Evolutionary conservation across 2,888 invertebrate species (phyloP), one percentile per base, ranked within the genome.

Genomic region (Gari tellinella): DNA sequence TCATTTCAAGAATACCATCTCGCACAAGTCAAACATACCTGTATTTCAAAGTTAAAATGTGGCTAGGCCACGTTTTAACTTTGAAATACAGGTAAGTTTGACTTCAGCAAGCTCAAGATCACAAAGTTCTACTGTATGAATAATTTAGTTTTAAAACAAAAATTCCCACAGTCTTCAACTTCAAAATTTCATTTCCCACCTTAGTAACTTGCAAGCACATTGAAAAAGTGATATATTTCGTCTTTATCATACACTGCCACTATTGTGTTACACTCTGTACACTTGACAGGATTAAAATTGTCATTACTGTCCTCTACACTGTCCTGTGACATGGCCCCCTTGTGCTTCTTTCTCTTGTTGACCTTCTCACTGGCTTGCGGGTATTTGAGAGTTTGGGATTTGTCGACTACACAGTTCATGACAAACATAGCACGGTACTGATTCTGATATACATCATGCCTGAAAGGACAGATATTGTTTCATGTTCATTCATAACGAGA

Each of bases 381-480:
- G 57, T 86, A 90, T 67, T 85, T 85, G 10, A 92, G 82, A 4
- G 75, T 55, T 70, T 91, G 90, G 14, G 84, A 81, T 23, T 60
- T 81, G 65, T 93, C 92, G 2, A 93, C 90, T n/a, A 66, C 84
- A 87, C 94, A 94, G 87, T 94, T 94, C 82, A 91, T 91, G 1
- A 94, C 94, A 90, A 94, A 94, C 94, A 94, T 94, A 14, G 94
- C 94, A 76, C 94, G 89, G 86, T 94, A 94, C 82, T 94, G 94
- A 67, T 93, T 92, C 61, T 91, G 90, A 85, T 94, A 94, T 1
- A 91, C 81, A 43, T 92, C 93, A 86, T 94, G 94, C 70, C 93
- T 93, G 88, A 25, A 87, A 86, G 45, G 56, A 53, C 41, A 46
- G 3, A 46, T 17, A 45, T 31, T 7, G 31, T 31, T 31, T 31